Percentiles rank a stretch among this genome's conserved stretches.
Conservation (phyloP, 2,797 vertebrate genomes). For the Phrynocephalus vlangalii region DNA sequence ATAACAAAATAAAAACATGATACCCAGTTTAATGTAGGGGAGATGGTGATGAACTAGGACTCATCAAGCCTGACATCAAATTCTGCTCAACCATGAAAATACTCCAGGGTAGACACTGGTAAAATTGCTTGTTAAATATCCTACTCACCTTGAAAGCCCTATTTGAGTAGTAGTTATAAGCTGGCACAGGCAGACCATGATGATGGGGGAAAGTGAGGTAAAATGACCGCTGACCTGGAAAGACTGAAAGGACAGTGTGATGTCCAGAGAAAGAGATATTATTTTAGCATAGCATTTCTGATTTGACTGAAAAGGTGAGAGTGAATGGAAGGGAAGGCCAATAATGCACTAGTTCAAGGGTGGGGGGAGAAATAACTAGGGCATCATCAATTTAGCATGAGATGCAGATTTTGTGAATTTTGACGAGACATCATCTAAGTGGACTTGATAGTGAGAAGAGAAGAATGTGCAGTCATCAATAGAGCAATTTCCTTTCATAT, state of each 20-base stretch:
- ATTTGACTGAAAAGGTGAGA: neutral
- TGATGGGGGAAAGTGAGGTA: too few species aligned
- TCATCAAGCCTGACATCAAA: too few species aligned
- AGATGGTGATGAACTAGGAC: too few species aligned
- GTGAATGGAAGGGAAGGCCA: neutral
- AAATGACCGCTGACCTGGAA: neutral
- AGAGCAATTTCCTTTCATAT: neutral
- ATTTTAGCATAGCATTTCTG: neutral
- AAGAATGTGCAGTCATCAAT: neutral
- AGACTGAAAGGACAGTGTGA: neutral
- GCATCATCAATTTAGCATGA: constrained; percentile 8
- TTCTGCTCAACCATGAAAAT: too few species aligned
- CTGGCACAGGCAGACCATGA: too few species aligned
- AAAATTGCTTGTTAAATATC: too few species aligned
- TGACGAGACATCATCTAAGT: neutral
- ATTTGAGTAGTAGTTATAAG: too few species aligned
- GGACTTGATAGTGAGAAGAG: neutral
- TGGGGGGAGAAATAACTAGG: neutral
- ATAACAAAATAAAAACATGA: too few species aligned
- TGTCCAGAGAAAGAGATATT: neutral
- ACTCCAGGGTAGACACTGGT: too few species aligned
- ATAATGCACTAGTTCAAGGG: neutral
- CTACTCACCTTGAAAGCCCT: too few species aligned
- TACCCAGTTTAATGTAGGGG: too few species aligned
- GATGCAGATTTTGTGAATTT: neutral